Evolutionary conservation across 1,140 invertebrate species (phyloP).

Genomic region (Elymnias hypermnestra): DNA sequence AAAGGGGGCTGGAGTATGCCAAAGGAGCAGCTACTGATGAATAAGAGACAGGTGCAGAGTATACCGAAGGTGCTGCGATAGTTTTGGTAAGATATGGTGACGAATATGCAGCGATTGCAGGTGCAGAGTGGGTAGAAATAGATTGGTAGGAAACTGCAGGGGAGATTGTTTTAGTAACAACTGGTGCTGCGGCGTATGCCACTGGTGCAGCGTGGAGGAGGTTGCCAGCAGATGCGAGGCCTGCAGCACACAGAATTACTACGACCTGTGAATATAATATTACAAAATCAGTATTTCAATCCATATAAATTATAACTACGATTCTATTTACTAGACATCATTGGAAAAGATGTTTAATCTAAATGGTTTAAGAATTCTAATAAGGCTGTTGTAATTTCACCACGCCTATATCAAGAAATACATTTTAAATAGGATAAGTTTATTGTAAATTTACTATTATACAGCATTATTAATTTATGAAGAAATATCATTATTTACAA

Average conservation of each 20-base stretch:
- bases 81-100: constrained; percentile 26
- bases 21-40: constrained; percentile 20
- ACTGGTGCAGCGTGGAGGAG: constrained; percentile 36
- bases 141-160: constrained; percentile 23
- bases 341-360: no score
- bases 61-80: constrained; percentile 16
- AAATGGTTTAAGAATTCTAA: no score
- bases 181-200: constrained; percentile 29
- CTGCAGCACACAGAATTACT: constrained; percentile 48
- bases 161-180: constrained; percentile 26
- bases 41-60: constrained; percentile 26
- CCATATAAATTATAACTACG: no score
- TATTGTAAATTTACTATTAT: no score
- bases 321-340: no score
- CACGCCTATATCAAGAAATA: no score
- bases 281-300: background rate
- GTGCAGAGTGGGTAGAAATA: constrained; percentile 11
- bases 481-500: no score
- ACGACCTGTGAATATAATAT: constrained; percentile 31
- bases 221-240: constrained; percentile 42
- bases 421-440: no score
- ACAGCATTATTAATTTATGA: no score
- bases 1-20: constrained; percentile 20
- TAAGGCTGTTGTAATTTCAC: no score
- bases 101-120: constrained; percentile 30